Percentiles rank a stretch among this genome's conserved stretches.
Evolutionary conservation across 2,888 invertebrate genomes (phyloP).

Genomic region (Synanthedon formicaeformis): DNA sequence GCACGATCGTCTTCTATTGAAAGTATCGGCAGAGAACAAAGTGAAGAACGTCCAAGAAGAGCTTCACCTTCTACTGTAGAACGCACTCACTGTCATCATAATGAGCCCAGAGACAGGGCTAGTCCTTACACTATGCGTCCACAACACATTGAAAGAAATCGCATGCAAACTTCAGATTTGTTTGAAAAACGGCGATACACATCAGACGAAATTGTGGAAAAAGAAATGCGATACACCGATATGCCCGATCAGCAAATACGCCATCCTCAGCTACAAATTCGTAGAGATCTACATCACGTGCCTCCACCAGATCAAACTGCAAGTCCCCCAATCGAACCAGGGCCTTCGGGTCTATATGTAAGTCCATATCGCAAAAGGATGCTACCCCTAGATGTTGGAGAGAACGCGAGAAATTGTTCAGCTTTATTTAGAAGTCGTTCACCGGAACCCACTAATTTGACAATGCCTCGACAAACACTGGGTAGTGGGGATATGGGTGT

Average conservation of each 20-base stretch:
- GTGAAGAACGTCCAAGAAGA: constrained; percentile 49
- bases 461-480: constrained; percentile 51
- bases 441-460: constrained; percentile 62
- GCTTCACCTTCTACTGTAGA: constrained; percentile 55
- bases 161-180: constrained; percentile 39
- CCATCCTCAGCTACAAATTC: constrained; percentile 77
- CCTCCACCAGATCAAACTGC: constrained; percentile 52
- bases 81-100: constrained; percentile 78
- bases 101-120: constrained; percentile 68
- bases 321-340: constrained; percentile 56
- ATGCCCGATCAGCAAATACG: constrained; percentile 53
- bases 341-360: constrained; percentile 56
- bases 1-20: constrained; percentile 65
- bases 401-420: constrained; percentile 49
- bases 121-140: constrained; percentile 83
- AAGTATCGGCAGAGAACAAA: constrained; percentile 58
- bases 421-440: constrained; percentile 54
- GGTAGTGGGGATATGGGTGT: constrained; percentile 39
- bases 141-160: constrained; percentile 65
- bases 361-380: constrained; percentile 70
- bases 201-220: constrained; percentile 58
- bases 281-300: constrained; percentile 78
- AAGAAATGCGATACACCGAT: constrained; percentile 61
- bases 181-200: constrained; percentile 59
- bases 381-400: constrained; percentile 64